A percentile compares a stretch with the other conserved stretches of the same genome.
Conservation (phyloP, 1,140 invertebrate species). For the Drosophila elegans region DNA sequence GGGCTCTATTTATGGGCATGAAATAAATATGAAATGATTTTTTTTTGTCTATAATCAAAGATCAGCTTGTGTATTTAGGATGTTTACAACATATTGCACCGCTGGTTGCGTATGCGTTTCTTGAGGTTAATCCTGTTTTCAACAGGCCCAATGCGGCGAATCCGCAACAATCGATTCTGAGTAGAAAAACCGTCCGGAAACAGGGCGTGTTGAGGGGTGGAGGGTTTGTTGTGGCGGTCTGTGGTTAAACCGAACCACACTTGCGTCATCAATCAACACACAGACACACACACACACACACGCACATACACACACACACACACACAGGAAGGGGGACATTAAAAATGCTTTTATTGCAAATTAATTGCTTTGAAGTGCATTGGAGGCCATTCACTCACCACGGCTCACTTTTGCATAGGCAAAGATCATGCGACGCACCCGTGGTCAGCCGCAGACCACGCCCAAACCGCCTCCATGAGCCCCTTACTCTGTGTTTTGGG, state of each 20-base stretch:
- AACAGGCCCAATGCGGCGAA: slow-evolving; percentile 27
- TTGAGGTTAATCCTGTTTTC: background rate
- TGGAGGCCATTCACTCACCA: slow-evolving; percentile 32
- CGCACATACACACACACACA: too few relatives aligned
- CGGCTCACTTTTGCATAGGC: slow-evolving; percentile 4
- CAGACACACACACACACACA: slow-evolving; percentile 16
- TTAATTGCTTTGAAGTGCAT: slow-evolving; percentile 79
- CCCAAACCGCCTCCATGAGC: slow-evolving; percentile 8
- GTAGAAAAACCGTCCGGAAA: background rate
- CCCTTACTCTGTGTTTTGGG: slow-evolving; percentile 19
- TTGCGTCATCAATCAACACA: slow-evolving; percentile 59
- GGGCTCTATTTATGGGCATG: too few relatives aligned
- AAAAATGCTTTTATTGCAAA: slow-evolving; percentile 79
- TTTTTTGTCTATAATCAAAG: too few relatives aligned
- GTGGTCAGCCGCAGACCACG: slow-evolving; percentile 36
- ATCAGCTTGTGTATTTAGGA: too few relatives aligned
- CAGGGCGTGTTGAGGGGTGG: background rate
- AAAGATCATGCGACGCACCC: slow-evolving; percentile 63
- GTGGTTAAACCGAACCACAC: slow-evolving; percentile 3
- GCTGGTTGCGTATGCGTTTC: background rate
- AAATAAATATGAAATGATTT: too few relatives aligned
- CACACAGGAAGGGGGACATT: slow-evolving; percentile 35
- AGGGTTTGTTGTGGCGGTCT: background rate
- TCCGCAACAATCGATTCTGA: slow-evolving; percentile 42
- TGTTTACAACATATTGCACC: too few relatives aligned